A percentile compares a stretch with the other conserved stretches of the same genome.
These are phyloP conservation scores for Pardalotus punctatus DNA, from an alignment of 2,113 vertebrate genomes.

Conservation along the genomic window DNA sequence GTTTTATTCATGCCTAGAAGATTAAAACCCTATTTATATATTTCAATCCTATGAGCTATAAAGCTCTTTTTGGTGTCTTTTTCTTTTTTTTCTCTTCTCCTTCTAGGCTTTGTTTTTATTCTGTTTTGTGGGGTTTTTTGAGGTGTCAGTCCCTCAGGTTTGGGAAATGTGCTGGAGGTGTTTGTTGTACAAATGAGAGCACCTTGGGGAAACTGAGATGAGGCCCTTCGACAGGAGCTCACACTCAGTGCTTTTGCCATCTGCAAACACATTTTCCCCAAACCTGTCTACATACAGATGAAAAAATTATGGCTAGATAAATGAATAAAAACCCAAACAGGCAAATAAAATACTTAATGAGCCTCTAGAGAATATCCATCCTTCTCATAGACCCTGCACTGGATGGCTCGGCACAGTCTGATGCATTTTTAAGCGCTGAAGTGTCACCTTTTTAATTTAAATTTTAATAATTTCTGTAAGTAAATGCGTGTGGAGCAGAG, in stretches of 20 bases:
- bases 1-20: background rate
- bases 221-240: background rate
- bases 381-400: background rate
- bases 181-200: background rate
- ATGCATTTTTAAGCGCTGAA: background rate
- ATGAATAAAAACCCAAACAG: background rate
- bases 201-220: accelerated
- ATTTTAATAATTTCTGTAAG: background rate
- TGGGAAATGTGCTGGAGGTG: background rate
- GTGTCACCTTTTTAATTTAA: background rate
- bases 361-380: background rate
- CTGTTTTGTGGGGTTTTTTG: background rate
- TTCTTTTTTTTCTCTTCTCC: background rate
- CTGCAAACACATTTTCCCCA: background rate
- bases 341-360: background rate
- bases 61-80: background rate
- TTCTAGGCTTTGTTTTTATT: background rate
- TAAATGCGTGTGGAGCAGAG: background rate
- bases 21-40: background rate
- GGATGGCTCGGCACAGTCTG: background rate
- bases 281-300: background rate
- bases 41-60: background rate
- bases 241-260: background rate
- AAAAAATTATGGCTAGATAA: background rate
- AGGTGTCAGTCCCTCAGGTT: background rate